A percentile compares a stretch with the other conserved stretches of the same genome.
phyloP scores from a whole-genome alignment of 2,113 vertebrate species.

The Octodon degus region DNA sequence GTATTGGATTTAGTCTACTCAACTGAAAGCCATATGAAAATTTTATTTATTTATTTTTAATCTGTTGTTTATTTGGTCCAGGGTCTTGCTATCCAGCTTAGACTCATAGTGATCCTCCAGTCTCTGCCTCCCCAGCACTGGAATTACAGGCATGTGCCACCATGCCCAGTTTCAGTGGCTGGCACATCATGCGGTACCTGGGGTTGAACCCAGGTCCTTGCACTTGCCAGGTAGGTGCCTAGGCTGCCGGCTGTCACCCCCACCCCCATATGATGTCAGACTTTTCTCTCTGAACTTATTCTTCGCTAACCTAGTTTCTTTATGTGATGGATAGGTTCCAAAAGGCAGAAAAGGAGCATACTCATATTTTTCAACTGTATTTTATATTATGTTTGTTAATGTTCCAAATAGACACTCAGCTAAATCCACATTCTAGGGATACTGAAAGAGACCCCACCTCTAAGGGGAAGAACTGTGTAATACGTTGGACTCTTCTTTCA shows the following conservation, averaged over 20 bases:
- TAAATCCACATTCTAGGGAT: background rate
- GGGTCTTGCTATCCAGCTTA: too few species aligned
- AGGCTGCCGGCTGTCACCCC: too few species aligned
- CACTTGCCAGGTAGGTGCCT: too few species aligned
- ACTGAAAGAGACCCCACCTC: background rate
- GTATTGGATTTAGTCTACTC: background rate
- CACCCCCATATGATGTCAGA: background rate
- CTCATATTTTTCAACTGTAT: background rate
- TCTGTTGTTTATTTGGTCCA: too few species aligned
- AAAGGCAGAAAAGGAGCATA: background rate
- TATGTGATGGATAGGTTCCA: background rate
- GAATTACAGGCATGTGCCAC: too few species aligned
- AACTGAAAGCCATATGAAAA: background rate
- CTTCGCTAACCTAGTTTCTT: background rate
- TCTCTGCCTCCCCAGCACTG: too few species aligned
- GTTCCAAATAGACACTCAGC: background rate
- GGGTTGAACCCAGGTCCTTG: too few species aligned
- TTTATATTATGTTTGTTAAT: background rate
- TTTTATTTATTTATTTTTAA: background rate
- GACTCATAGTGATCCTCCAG: too few species aligned
- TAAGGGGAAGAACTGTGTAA: background rate
- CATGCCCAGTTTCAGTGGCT: too few species aligned
- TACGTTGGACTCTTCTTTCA: background rate
- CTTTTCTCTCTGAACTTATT: background rate
- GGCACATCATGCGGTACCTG: too few species aligned